Conservation (phyloP, 1,140 invertebrate species). For the Ostrea edulis region DNA sequence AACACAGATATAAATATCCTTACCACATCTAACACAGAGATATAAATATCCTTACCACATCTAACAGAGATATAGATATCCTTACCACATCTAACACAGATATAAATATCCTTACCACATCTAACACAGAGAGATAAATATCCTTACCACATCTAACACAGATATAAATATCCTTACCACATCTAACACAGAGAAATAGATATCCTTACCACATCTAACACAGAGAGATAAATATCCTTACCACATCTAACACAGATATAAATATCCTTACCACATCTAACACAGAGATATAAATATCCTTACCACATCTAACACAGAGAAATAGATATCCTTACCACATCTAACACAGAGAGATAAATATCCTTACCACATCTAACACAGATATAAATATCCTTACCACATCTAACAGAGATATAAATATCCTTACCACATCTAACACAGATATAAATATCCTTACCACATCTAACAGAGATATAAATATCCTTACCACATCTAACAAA, state of each 20-base stretch:
- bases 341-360: too few relatives aligned
- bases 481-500: conserved; percentile 99
- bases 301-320: conserved; percentile 99
- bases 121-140: too few relatives aligned
- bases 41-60: conserved; percentile 98
- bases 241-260: conserved; percentile 99
- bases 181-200: conserved; percentile 99
- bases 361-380: conserved; percentile 99
- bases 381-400: too few relatives aligned
- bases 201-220: conserved; percentile 99
- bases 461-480: too few relatives aligned
- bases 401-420: too few relatives aligned
- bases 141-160: conserved; percentile 99
- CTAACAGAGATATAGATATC: too few relatives aligned
- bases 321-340: conserved; percentile 98
- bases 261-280: conserved; percentile 99
- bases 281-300: too few relatives aligned
- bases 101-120: conserved; percentile 98
- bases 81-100: conserved; percentile 99
- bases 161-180: too few relatives aligned
- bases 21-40: conserved; percentile 99
- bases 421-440: conserved; percentile 99
- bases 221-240: too few relatives aligned
- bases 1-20: too few relatives aligned
- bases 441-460: too few relatives aligned